A percentile compares a stretch with the other conserved stretches of the same genome.
These are phyloP conservation scores for Campoplex nolae DNA, from an alignment of 2,888 invertebrate species.

Conservation along the genomic window DNA sequence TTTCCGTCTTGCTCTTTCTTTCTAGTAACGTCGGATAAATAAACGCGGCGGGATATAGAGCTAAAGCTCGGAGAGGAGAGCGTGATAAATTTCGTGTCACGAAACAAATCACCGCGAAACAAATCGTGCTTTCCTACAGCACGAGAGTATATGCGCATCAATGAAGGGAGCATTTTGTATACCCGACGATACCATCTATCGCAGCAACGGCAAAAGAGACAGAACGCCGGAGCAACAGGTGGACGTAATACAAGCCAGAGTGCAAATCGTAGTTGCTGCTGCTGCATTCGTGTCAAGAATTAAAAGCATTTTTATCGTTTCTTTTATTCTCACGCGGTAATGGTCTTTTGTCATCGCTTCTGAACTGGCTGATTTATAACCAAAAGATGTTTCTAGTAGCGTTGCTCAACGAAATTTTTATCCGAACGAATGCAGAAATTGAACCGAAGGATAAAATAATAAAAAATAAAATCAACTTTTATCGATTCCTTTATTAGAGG, in stretches of 20 bases:
- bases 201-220: constrained; percentile 10
- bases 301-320: constrained; percentile 2
- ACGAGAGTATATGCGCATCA: constrained; percentile 15
- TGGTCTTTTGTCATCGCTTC: neutral
- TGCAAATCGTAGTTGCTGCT: constrained; percentile 15
- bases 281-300: neutral
- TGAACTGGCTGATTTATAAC: neutral
- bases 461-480: too few relatives aligned
- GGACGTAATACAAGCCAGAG: constrained; percentile 1
- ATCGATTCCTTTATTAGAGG: too few relatives aligned
- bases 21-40: constrained; percentile 4
- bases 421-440: too few relatives aligned
- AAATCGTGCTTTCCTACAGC: constrained; percentile 55
- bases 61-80: constrained; percentile 26
- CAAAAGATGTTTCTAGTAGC: too few relatives aligned
- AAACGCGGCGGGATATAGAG: constrained; percentile 1
- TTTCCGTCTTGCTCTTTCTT: constrained; percentile 23
- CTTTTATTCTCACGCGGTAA: neutral
- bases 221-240: constrained; percentile 10
- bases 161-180: constrained; percentile 15
- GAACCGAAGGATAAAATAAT: too few relatives aligned
- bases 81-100: constrained; percentile 67
- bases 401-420: too few relatives aligned
- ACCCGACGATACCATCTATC: constrained; percentile 55
- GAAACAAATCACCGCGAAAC: constrained; percentile 67